These are phyloP conservation scores for Drosophila melanogaster DNA, from an alignment of 1,140 invertebrate species.

Conservation along the genomic window DNA sequence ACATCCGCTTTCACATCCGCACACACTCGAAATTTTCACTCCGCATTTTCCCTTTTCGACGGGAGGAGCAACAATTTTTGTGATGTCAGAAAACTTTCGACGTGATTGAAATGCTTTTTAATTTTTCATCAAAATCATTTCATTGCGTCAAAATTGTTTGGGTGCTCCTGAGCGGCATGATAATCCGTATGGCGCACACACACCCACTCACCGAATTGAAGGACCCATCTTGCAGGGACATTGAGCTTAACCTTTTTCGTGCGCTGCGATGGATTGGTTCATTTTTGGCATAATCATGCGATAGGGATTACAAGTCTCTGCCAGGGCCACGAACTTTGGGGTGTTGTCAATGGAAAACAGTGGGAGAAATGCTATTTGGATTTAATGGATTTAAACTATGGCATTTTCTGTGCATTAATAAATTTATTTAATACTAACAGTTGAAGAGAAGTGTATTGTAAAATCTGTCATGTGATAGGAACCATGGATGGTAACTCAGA, in stretches of 20 bases:
- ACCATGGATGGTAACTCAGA: too few species aligned
- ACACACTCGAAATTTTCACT: not conserved
- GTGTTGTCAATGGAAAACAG: slow-evolving; percentile 12
- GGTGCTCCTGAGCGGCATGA: slow-evolving; percentile 22
- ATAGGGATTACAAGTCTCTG: slow-evolving; percentile 40
- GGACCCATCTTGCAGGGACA: slow-evolving; percentile 28
- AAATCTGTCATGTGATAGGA: too few species aligned
- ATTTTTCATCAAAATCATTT: slow-evolving; percentile 67
- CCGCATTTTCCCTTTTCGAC: slow-evolving; percentile 7
- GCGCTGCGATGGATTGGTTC: slow-evolving; percentile 47
- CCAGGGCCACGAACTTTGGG: slow-evolving; percentile 31
- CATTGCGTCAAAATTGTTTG: slow-evolving; percentile 50
- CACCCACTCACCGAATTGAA: not conserved
- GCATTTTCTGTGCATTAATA: not conserved
- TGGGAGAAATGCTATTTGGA: slow-evolving; percentile 6
- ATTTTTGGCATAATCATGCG: slow-evolving; percentile 53
- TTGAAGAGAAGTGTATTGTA: not conserved
- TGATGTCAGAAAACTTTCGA: slow-evolving; percentile 67
- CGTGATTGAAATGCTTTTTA: slow-evolving; percentile 77
- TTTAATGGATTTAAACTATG: not conserved
- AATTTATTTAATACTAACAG: not conserved
- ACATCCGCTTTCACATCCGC: slow-evolving; percentile 13
- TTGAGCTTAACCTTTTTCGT: slow-evolving; percentile 44
- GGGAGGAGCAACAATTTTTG: slow-evolving; percentile 50
- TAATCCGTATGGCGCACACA: slow-evolving; percentile 9